Conservation (phyloP, 2,113 vertebrate species). For the Scalopus aquaticus region DNA sequence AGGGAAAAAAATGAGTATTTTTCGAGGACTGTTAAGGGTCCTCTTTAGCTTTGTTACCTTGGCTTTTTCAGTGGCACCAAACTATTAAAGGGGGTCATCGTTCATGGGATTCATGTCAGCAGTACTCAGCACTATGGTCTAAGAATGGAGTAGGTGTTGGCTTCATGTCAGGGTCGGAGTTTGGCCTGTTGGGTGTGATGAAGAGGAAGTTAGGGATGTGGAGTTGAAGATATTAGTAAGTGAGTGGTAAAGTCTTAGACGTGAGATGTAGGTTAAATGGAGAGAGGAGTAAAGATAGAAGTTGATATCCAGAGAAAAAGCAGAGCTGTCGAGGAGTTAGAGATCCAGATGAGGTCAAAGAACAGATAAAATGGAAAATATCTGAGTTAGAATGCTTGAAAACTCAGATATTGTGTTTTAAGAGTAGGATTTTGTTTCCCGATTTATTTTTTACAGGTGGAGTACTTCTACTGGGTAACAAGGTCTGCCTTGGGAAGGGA, state of each 20-base stretch:
- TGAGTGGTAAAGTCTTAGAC: not conserved
- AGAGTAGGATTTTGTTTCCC: not conserved
- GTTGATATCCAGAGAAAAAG: not conserved
- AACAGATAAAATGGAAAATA: not conserved
- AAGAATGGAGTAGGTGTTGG: not conserved
- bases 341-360: not conserved
- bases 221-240: not conserved
- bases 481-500: not conserved
- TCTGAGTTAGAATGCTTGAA: not conserved
- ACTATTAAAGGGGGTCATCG: not conserved
- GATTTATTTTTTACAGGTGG: not conserved
- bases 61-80: not conserved
- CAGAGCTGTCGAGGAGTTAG: not conserved
- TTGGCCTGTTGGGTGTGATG: not conserved
- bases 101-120: not conserved
- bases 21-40: not conserved
- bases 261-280: not conserved
- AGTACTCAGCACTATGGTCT: not conserved
- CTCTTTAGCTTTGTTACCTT: not conserved
- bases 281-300: not conserved
- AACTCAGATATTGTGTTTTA: not conserved
- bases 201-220: not conserved
- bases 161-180: not conserved
- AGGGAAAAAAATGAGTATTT: not conserved
- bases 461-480: not conserved